Conservation (phyloP, 2,113 vertebrate species). For the Dipodomys merriami region DNA sequence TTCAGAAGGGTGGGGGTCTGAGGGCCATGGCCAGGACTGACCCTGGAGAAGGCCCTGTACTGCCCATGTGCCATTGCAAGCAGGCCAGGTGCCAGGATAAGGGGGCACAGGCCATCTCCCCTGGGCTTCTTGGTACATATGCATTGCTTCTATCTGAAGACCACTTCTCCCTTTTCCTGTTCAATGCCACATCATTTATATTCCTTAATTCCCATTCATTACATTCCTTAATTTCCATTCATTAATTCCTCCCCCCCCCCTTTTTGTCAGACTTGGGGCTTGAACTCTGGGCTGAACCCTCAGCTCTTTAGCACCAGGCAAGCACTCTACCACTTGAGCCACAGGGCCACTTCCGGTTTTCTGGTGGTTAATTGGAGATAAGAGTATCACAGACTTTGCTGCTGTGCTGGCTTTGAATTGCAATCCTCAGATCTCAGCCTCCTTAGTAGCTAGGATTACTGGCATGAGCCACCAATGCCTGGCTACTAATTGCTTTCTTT, state of each 20-base stretch:
- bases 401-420: no score
- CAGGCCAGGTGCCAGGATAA: accelerated
- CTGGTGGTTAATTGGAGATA: no score
- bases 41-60: not conserved
- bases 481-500: not conserved
- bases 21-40: not conserved
- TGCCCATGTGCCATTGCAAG: not conserved
- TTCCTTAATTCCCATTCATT: no score
- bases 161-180: not conserved
- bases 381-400: no score
- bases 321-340: no score
- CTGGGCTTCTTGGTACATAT: not conserved
- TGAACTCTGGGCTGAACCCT: no score
- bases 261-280: no score
- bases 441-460: no score
- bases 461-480: no score
- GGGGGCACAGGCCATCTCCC: accelerated
- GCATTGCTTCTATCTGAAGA: not conserved
- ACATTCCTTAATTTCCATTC: not conserved
- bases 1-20: not conserved
- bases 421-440: no score
- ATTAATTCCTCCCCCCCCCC: not conserved
- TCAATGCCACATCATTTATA: not conserved
- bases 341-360: no score
- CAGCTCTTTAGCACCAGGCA: no score